Percentiles rank a stretch among this genome's conserved stretches.
Evolutionary conservation across 2,113 vertebrate genomes (phyloP).

Genomic region (Charadrius vociferus): DNA sequence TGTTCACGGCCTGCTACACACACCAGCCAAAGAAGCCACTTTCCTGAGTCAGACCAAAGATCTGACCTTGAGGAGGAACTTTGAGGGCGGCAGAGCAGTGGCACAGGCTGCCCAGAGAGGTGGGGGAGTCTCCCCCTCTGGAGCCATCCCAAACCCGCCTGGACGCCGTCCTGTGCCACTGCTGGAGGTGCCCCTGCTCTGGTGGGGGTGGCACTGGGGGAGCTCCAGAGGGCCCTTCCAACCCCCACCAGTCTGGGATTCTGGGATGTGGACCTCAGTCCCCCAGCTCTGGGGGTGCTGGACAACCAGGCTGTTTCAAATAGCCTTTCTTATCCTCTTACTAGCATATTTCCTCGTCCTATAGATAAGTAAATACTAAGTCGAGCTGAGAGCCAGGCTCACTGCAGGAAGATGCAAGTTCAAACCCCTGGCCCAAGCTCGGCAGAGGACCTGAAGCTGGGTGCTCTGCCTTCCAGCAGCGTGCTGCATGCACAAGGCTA

Average conservation of each 20-base stretch:
- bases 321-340: neutral
- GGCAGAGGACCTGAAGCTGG: neutral
- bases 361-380: neutral
- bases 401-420: rapidly evolving
- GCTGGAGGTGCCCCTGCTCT: too few species aligned
- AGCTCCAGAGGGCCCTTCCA: too few species aligned
- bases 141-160: too few species aligned
- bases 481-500: neutral
- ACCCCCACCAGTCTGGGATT: too few species aligned
- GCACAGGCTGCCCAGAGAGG: too few species aligned
- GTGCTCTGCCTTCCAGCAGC: neutral
- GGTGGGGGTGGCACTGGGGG: too few species aligned
- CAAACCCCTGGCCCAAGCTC: neutral
- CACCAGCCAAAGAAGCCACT: neutral
- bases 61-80: too few species aligned
- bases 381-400: too few species aligned
- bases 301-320: neutral
- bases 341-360: too few species aligned
- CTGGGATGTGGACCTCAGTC: neutral
- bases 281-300: neutral
- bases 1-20: neutral
- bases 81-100: too few species aligned
- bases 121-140: too few species aligned
- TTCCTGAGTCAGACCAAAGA: neutral
- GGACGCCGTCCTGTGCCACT: too few species aligned